Evolutionary conservation across 2,888 invertebrate species (phyloP), one percentile per base, ranked within the genome.

Genomic region (Nineta flava): DNA sequence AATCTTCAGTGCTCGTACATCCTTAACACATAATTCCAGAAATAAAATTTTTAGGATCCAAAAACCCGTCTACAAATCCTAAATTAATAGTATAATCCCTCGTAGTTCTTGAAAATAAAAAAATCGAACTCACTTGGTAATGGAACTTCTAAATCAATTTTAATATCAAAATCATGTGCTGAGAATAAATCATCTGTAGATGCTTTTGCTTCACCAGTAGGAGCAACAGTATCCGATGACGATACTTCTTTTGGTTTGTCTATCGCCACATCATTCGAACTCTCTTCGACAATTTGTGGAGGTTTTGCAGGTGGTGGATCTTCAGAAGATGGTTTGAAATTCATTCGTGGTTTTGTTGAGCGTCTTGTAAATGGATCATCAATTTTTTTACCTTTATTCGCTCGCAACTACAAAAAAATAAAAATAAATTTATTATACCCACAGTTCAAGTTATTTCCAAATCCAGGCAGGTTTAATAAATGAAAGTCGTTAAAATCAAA

Each of bases 151-250:
- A 92, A 67, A 64, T 96, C 94, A 55, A 97, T 93, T 65, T 83
- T 87, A 59, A 94, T 91, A 60, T 97, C 96, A 69, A 97, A 96
- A 69, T 97, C 91, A 64, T 97, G 97, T 31, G 72, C 72, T 26
- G 71, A 70, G 57, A 72, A 72, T 32, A 73, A 60, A 55, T 76
- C 75, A 50, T 74, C 73, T 26, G 67, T 61, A 69, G 57, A 49
- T 64, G 62, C 64, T 62, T 55, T 68, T 64, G 54, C 56, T 64
- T 55, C 64, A 19, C 50, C 55, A 10, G 52, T 52, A 10, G 50
- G 53, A 17, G 60, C 58, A 10, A 56, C 57, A 35, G 57, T 56
- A 4, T 46, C 51, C 45, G 56, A 55, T 47, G 56, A 54, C 16
- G 53, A 49, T 41, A 60, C 60, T 49, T 66, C 66, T 55, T 65